Evolutionary conservation across 2,888 invertebrate species (phyloP).

Genomic region (Drosophila bunnanda): DNA sequence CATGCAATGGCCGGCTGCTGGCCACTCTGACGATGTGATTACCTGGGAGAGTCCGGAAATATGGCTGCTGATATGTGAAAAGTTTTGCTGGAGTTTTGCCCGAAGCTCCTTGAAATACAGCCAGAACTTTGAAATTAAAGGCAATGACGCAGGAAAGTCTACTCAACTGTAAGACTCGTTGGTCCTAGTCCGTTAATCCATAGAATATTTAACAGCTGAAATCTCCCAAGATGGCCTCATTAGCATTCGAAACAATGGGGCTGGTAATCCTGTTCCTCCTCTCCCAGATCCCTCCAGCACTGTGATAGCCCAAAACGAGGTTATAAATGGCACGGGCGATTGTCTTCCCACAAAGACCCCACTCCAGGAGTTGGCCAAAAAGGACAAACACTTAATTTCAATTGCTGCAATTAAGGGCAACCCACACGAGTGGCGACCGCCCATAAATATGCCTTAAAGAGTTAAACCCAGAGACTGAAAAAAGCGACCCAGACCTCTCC

Average conservation of each 20-base stretch:
- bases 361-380: slow-evolving; percentile 44
- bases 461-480: slow-evolving; percentile 54
- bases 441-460: slow-evolving; percentile 76
- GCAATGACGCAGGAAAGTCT: slow-evolving; percentile 20
- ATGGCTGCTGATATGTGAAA: slow-evolving; percentile 29
- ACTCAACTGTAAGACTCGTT: slow-evolving; percentile 1
- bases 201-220: slow-evolving; percentile 32
- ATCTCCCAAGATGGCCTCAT: slow-evolving; percentile 24
- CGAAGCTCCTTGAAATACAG: background rate
- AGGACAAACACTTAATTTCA: slow-evolving; percentile 75
- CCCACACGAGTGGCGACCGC: slow-evolving; percentile 51
- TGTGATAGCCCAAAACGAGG: slow-evolving; percentile 45
- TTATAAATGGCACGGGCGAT: slow-evolving; percentile 56
- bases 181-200: slow-evolving; percentile 26
- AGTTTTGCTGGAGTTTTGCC: background rate
- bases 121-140: slow-evolving; percentile 34
- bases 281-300: background rate
- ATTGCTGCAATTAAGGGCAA: slow-evolving; percentile 75
- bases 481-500: slow-evolving; percentile 36
- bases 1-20: slow-evolving; percentile 57
- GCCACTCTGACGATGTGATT: slow-evolving; percentile 48
- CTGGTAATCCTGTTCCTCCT: slow-evolving; percentile 8
- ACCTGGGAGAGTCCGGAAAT: slow-evolving; percentile 48
- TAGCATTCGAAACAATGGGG: slow-evolving; percentile 46
- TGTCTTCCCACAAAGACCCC: slow-evolving; percentile 57